These are phyloP conservation scores for Formica aserva DNA, from an alignment of 2,888 invertebrate genomes.

Conservation along the genomic window DNA sequence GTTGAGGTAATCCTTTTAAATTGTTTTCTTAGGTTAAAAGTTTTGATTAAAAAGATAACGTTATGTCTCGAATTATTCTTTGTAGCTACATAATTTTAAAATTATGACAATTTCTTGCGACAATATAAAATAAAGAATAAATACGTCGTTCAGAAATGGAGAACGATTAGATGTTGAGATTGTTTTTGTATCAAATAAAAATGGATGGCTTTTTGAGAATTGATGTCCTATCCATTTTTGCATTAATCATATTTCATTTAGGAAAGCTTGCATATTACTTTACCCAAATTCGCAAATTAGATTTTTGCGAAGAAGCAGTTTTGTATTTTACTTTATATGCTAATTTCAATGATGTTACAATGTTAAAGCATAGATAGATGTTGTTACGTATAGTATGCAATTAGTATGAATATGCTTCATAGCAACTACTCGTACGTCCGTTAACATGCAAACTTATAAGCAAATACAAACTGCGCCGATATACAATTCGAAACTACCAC, in stretches of 20 bases:
- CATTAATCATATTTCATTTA: constrained; percentile 25
- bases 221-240: constrained; percentile 11
- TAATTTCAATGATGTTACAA: constrained; percentile 37
- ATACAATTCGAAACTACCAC: constrained; percentile 4
- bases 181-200: not conserved
- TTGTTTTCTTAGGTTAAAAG: not conserved
- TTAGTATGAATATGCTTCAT: not conserved
- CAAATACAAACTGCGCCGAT: not conserved
- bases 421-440: not conserved
- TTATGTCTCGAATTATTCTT: not conserved
- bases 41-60: not conserved
- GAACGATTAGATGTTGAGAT: not conserved
- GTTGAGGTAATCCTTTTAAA: not conserved
- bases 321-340: constrained; percentile 55
- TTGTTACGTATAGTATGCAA: constrained; percentile 8
- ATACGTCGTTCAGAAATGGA: not conserved
- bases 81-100: not conserved
- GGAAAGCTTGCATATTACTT: constrained; percentile 14
- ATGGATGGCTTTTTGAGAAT: not conserved
- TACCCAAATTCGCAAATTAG: constrained; percentile 12
- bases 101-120: not conserved
- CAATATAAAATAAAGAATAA: constrained; percentile 7
- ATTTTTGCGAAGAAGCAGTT: constrained; percentile 33
- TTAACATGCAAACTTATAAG: not conserved
- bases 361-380: constrained; percentile 20